Evolutionary conservation across 2,113 vertebrate species (phyloP).

Genomic region (Nansenia antarctica): DNA sequence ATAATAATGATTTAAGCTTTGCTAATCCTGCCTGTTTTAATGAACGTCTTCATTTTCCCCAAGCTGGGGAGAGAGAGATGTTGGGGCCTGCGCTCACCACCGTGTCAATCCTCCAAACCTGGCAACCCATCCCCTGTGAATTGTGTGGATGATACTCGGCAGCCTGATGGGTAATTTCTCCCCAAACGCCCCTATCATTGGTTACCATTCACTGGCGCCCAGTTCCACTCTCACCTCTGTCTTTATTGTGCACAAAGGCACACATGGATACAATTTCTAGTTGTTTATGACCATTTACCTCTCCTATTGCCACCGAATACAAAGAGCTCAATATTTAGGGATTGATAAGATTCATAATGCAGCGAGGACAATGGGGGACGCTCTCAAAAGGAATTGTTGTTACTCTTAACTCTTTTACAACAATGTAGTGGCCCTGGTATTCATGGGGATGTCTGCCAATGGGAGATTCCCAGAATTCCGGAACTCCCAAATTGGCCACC

Average conservation of each 20-base stretch:
- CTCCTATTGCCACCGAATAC: slow-evolving; percentile 20
- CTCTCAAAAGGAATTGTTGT: not conserved
- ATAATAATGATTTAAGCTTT: slow-evolving; percentile 90
- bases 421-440: not conserved
- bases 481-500: slow-evolving; percentile 34
- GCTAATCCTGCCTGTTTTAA: slow-evolving; percentile 90
- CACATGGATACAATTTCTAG: slow-evolving; percentile 45
- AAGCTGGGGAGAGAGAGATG: slow-evolving; percentile 49
- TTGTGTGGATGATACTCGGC: slow-evolving; percentile 78
- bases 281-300: slow-evolving; percentile 42
- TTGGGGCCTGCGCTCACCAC: slow-evolving; percentile 55
- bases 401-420: not conserved
- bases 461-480: not conserved
- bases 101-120: slow-evolving; percentile 77
- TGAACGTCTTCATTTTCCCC: slow-evolving; percentile 95
- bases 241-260: slow-evolving; percentile 36
- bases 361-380: slow-evolving; percentile 28
- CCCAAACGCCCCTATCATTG: slow-evolving; percentile 49
- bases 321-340: slow-evolving; percentile 42
- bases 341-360: slow-evolving; percentile 38
- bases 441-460: not conserved
- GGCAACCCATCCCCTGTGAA: slow-evolving; percentile 77
- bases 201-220: slow-evolving; percentile 36
- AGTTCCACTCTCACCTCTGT: slow-evolving; percentile 32
- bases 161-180: slow-evolving; percentile 55